phyloP scores from a whole-genome alignment of 2,113 vertebrate genomes.

The Antigone vipio region DNA sequence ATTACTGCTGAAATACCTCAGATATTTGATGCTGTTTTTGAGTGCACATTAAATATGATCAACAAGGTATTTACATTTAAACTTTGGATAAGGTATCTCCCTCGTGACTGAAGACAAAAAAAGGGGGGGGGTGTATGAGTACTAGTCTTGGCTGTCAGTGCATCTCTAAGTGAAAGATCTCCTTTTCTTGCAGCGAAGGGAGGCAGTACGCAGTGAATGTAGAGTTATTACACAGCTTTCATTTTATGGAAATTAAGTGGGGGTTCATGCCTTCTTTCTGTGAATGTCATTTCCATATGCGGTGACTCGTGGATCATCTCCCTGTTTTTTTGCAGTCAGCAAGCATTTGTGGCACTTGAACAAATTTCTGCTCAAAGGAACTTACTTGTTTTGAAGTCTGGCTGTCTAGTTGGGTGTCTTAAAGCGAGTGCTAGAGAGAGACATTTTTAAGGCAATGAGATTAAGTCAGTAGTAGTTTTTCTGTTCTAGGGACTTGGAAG shows the following conservation, averaged over 20 bases:
- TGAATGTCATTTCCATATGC: accelerated
- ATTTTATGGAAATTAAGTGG: accelerated
- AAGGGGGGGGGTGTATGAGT: neutral
- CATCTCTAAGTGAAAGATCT: neutral
- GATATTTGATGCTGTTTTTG: slow-evolving; percentile 98
- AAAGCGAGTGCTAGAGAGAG: too few relatives aligned
- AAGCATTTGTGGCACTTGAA: neutral
- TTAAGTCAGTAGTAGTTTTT: neutral
- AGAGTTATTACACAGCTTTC: neutral
- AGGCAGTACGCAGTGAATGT: neutral
- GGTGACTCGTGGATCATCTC: neutral
- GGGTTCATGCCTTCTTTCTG: neutral
- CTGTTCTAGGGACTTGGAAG: neutral
- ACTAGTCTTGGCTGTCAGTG: neutral
- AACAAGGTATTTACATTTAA: slow-evolving; percentile 84
- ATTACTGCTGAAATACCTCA: slow-evolving; percentile 98
- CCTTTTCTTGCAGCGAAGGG: neutral
- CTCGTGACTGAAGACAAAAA: neutral
- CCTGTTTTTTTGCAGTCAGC: accelerated
- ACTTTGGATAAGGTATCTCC: neutral
- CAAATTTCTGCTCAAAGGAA: accelerated
- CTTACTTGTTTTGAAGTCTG: accelerated
- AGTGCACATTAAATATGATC: slow-evolving; percentile 99
- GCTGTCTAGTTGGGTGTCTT: neutral
- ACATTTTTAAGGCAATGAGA: too few relatives aligned